Conservation (phyloP, 1,140 invertebrate species). For the Aculops lycopersici region DNA sequence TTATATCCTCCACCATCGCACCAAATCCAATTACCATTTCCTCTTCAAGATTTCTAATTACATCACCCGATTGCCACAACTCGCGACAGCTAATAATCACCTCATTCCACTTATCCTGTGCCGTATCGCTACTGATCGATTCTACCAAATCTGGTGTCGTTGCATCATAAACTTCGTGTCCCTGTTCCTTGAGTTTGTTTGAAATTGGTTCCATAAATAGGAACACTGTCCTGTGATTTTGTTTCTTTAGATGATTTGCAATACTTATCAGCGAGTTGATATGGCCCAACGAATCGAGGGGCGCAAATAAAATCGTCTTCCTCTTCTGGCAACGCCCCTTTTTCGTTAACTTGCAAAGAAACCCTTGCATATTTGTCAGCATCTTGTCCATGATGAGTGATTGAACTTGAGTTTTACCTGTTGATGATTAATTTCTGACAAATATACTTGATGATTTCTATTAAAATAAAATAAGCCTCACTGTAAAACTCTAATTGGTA, state of each 20-base stretch:
- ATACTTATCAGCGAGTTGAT: constrained; percentile 2
- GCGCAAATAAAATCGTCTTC: constrained; percentile 1
- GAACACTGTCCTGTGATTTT: constrained; percentile 2
- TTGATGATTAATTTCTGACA: too few relatives aligned
- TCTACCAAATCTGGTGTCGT: neutral
- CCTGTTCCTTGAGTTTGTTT: neutral
- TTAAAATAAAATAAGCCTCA: too few relatives aligned
- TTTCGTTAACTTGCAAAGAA: too few relatives aligned
- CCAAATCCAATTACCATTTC: neutral
- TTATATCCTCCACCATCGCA: neutral
- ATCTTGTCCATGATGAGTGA: too few relatives aligned
- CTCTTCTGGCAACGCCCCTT: neutral
- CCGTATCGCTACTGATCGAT: neutral
- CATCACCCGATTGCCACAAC: neutral
- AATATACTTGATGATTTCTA: too few relatives aligned
- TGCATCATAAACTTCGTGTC: neutral
- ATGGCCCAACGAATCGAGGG: constrained; percentile 1
- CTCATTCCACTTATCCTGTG: neutral
- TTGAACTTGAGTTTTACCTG: too few relatives aligned
- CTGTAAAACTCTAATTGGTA: too few relatives aligned
- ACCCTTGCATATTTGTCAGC: too few relatives aligned
- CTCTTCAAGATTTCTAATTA: neutral
- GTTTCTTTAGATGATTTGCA: neutral
- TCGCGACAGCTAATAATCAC: neutral
- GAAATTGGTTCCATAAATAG: neutral